Evolutionary conservation across 2,113 vertebrate genomes (phyloP).

Genomic region (Syngnathus floridae): DNA sequence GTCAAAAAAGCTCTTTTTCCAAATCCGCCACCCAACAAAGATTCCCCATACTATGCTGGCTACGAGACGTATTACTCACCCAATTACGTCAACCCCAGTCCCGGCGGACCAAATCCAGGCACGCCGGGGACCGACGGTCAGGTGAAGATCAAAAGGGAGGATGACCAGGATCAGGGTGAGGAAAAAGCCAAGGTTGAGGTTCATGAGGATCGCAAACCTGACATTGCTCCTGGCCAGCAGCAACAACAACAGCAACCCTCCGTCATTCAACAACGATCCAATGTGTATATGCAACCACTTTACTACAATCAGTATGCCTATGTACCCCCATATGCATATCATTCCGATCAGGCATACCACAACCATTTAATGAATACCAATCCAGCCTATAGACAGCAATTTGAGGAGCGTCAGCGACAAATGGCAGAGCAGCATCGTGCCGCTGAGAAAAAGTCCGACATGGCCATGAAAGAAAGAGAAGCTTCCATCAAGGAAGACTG

Average conservation of each 20-base stretch:
- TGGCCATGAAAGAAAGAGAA: slow-evolving; percentile 85
- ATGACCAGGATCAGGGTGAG: slow-evolving; percentile 80
- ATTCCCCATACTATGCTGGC: slow-evolving; percentile 85
- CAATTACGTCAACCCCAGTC: slow-evolving; percentile 86
- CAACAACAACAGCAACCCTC: slow-evolving; percentile 71
- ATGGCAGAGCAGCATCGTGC: slow-evolving; percentile 82
- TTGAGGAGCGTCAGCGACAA: slow-evolving; percentile 87
- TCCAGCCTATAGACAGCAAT: slow-evolving; percentile 87
- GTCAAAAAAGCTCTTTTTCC: slow-evolving; percentile 94
- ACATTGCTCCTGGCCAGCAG: slow-evolving; percentile 66
- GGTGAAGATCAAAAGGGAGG: slow-evolving; percentile 87
- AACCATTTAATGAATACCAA: slow-evolving; percentile 90
- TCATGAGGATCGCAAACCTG: slow-evolving; percentile 86
- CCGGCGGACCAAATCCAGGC: slow-evolving; percentile 73
- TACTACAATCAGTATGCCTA: slow-evolving; percentile 98
- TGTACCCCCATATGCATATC: slow-evolving; percentile 88
- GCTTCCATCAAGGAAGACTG: slow-evolving; percentile 87
- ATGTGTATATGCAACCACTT: slow-evolving; percentile 97
- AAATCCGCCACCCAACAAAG: slow-evolving; percentile 81
- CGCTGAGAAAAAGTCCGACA: slow-evolving; percentile 84
- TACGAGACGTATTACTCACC: slow-evolving; percentile 95
- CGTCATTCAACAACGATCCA: slow-evolving; percentile 94
- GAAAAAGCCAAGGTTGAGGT: slow-evolving; percentile 82
- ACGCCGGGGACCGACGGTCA: slow-evolving; percentile 73
- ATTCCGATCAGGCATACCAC: slow-evolving; percentile 87